Evolutionary conservation across 2,888 invertebrate genomes (phyloP).

Genomic region (Spicauda simplicius): DNA sequence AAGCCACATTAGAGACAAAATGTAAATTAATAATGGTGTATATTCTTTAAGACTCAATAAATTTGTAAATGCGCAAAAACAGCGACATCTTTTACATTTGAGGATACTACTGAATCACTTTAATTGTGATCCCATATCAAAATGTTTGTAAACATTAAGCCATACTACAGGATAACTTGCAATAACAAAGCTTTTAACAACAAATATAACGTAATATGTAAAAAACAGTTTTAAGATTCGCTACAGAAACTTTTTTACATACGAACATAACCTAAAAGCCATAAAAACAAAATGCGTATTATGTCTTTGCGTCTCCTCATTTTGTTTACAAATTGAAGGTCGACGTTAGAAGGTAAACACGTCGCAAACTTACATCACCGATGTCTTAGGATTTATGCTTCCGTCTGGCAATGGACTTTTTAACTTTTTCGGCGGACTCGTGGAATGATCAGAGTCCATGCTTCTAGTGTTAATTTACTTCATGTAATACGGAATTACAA

Average conservation of each 20-base stretch:
- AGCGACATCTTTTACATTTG: too few species aligned
- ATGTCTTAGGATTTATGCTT: conserved; percentile 64
- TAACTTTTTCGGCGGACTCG: conserved; percentile 61
- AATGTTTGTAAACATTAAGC: too few species aligned
- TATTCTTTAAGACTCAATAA: too few species aligned
- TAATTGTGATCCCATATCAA: too few species aligned
- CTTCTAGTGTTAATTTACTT: conserved; percentile 37
- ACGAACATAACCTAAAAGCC: conserved; percentile 3
- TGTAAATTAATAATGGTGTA: too few species aligned
- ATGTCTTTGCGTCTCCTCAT: neutral
- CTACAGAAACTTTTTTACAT: neutral
- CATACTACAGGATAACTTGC: too few species aligned
- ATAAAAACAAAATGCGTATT: neutral
- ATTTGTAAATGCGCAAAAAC: too few species aligned
- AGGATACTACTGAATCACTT: too few species aligned
- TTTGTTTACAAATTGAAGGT: conserved; percentile 15
- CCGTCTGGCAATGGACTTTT: conserved; percentile 61
- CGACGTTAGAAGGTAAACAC: conserved; percentile 11
- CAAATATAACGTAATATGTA: neutral
- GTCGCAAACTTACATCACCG: conserved; percentile 67
- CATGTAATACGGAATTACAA: neutral
- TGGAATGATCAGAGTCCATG: conserved; percentile 55
- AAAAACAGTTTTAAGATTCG: neutral
- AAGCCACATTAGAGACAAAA: too few species aligned
- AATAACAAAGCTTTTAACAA: too few species aligned